Percentiles rank a stretch among this genome's conserved stretches.
phyloP scores from a whole-genome alignment of 2,113 vertebrate genomes.

The Myrmecobius fasciatus region DNA sequence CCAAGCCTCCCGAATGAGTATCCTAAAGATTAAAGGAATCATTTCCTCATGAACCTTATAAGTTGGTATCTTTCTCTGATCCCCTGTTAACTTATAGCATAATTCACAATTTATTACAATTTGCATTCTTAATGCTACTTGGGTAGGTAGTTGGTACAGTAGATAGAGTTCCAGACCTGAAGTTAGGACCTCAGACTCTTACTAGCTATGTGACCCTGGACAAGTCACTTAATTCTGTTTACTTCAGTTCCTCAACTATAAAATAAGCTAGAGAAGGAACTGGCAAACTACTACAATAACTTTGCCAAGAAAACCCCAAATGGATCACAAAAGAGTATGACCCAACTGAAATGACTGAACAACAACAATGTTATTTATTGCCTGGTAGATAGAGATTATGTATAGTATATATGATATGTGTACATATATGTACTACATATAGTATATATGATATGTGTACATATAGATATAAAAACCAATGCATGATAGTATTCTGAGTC shows the following conservation, averaged over 20 bases:
- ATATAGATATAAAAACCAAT: background rate
- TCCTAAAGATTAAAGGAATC: background rate
- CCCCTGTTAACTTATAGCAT: background rate
- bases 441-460: background rate
- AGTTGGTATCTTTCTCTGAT: background rate
- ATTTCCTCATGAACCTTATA: background rate
- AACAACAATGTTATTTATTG: background rate
- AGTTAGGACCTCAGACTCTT: background rate
- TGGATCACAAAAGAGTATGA: background rate
- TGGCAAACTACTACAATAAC: background rate
- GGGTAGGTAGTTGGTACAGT: too few species aligned
- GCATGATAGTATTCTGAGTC: background rate
- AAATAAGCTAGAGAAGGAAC: background rate
- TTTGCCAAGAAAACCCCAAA: background rate
- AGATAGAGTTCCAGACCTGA: background rate
- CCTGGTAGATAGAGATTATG: background rate
- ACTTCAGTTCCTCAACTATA: background rate
- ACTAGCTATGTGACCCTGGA: background rate
- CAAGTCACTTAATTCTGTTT: background rate
- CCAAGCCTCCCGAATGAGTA: background rate
- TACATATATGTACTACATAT: background rate
- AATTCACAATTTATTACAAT: background rate
- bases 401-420: background rate
- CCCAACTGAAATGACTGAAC: background rate
- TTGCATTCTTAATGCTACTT: background rate